Evolutionary conservation across 2,797 vertebrate genomes (phyloP).

Genomic region (Melanotaenia maccullochi): DNA sequence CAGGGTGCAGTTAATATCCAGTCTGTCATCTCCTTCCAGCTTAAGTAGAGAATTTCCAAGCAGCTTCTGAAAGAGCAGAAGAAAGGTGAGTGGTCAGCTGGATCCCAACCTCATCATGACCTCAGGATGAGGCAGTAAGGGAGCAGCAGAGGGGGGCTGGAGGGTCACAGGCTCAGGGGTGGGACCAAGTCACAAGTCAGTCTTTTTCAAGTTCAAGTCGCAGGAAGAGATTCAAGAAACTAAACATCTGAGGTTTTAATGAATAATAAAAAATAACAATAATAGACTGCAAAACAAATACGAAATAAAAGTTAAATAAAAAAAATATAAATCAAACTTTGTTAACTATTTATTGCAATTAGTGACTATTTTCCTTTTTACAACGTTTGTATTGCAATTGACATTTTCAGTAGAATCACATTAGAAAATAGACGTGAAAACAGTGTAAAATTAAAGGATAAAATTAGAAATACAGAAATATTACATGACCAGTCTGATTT

Average conservation of each 20-base stretch:
- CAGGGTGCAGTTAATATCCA: conserved; percentile 98
- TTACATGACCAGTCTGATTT: no score
- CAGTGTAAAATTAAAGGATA: neutral
- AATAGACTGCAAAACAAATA: neutral
- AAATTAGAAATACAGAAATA: neutral
- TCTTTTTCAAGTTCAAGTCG: neutral
- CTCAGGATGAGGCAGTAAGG: conserved; percentile 24
- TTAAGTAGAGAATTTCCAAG: conserved; percentile 97
- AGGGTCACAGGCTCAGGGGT: conserved; percentile 44
- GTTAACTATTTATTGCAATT: no score
- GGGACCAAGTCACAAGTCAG: conserved; percentile 55
- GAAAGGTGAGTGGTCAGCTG: conserved; percentile 37
- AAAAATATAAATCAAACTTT: no score
- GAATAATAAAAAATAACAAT: neutral
- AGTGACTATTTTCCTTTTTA: no score
- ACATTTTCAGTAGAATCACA: no score
- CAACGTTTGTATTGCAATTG: no score
- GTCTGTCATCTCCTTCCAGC: conserved; percentile 95
- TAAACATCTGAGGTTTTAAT: no score
- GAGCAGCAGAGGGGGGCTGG: conserved; percentile 28
- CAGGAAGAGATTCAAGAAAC: neutral
- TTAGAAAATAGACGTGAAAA: neutral
- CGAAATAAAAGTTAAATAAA: no score
- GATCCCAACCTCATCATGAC: conserved; percentile 6
- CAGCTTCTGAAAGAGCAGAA: conserved; percentile 86